These are phyloP conservation scores for Ciconia boyciana DNA, from an alignment of 2,113 vertebrate genomes.

Conservation along the genomic window DNA sequence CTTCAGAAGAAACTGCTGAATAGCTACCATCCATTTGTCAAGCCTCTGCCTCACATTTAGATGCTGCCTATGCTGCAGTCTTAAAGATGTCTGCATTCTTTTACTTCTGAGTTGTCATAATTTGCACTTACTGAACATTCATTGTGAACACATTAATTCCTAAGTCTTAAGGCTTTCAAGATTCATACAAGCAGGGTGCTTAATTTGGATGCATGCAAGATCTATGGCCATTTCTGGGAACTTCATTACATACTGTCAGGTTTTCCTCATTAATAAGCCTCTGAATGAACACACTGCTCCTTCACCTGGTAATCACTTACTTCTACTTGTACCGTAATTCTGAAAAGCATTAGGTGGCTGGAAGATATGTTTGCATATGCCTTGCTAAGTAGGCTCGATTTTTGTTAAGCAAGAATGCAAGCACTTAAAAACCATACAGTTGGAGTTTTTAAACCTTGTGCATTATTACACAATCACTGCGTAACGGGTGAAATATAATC, in stretches of 20 bases:
- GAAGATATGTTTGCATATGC: background rate
- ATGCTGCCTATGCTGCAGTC: background rate
- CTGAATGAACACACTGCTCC: background rate
- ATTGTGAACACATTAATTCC: background rate
- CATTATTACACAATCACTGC: background rate
- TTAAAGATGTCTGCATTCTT: background rate
- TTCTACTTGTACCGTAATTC: background rate
- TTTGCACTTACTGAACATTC: background rate
- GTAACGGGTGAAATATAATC: background rate
- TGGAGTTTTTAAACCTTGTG: background rate
- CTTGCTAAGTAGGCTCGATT: background rate
- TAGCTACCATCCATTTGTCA: background rate
- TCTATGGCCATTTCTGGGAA: background rate
- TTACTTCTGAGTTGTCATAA: background rate
- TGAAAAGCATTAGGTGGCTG: background rate
- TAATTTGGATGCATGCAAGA: background rate
- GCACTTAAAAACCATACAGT: background rate
- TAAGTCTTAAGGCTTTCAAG: background rate
- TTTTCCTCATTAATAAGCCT: background rate
- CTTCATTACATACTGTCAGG: background rate
- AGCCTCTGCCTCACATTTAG: background rate
- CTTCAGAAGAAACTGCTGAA: background rate
- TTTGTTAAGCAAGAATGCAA: background rate
- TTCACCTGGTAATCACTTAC: background rate
- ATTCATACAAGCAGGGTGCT: background rate